Evolutionary conservation across 2,888 invertebrate genomes (phyloP).

Genomic region (Drosophila koepferae): DNA sequence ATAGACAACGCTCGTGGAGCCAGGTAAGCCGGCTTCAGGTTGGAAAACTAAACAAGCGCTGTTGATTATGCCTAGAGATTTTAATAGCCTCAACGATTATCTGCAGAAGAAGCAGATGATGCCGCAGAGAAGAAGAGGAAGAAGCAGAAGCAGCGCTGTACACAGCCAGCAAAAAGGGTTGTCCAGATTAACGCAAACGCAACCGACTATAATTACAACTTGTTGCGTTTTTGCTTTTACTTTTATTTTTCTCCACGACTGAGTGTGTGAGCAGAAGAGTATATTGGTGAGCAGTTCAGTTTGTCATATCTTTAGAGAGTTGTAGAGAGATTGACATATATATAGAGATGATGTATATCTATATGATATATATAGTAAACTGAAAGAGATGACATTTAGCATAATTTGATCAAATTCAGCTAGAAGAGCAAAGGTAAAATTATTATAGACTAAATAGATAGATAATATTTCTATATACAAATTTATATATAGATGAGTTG

Average conservation of each 20-base stretch:
- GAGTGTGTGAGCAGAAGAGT: neutral
- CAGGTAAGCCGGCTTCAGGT: slow-evolving; percentile 10
- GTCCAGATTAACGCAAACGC: slow-evolving; percentile 66
- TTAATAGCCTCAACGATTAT: slow-evolving; percentile 78
- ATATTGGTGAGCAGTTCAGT: neutral
- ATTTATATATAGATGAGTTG: too few species aligned
- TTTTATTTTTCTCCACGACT: slow-evolving; percentile 13
- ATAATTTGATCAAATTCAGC: too few species aligned
- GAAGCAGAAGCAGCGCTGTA: neutral
- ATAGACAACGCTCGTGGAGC: slow-evolving; percentile 57
- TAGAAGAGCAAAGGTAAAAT: too few species aligned
- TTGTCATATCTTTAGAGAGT: neutral
- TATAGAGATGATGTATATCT: too few species aligned
- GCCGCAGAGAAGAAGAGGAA: neutral
- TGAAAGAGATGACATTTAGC: too few species aligned
- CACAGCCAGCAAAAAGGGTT: slow-evolving; percentile 63
- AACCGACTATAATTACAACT: slow-evolving; percentile 58
- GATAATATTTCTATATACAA: too few species aligned
- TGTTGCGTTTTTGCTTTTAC: slow-evolving; percentile 38
- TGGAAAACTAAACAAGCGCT: slow-evolving; percentile 42
- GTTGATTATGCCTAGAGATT: slow-evolving; percentile 77
- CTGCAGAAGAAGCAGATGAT: slow-evolving; percentile 17
- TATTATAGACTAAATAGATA: too few species aligned
- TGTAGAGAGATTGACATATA: neutral
- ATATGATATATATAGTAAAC: too few species aligned